Conservation (phyloP, 2,113 vertebrate genomes). For the Lepus europaeus region DNA sequence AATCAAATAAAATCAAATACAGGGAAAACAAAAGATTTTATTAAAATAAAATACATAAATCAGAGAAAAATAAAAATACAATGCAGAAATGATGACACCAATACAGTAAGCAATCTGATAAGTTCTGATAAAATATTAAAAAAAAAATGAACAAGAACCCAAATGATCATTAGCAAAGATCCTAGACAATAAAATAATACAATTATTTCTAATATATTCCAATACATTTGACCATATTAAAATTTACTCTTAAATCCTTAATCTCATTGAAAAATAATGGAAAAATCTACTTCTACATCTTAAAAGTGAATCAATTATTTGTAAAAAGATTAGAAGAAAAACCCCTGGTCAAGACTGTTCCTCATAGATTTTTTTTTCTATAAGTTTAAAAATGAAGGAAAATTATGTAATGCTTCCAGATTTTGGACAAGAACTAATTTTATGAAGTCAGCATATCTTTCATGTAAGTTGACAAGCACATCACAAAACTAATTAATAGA, state of each 20-base stretch:
- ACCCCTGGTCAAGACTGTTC: background rate
- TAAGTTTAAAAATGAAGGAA: background rate
- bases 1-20: background rate
- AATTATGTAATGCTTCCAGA: background rate
- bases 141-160: background rate
- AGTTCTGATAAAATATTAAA: background rate
- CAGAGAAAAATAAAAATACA: background rate
- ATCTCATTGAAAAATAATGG: background rate
- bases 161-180: background rate
- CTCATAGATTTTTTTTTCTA: background rate
- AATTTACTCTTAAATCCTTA: background rate
- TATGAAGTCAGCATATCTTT: background rate
- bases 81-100: background rate
- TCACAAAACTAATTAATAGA: background rate
- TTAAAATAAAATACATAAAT: background rate
- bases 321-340: background rate
- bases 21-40: background rate
- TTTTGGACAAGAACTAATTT: background rate
- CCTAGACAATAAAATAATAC: background rate
- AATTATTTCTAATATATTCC: background rate
- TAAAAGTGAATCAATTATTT: background rate
- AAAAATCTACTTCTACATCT: background rate
- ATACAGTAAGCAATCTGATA: background rate
- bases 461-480: background rate
- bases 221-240: background rate